Evolutionary conservation across 64 coral and sea anemone genomes (phyloP).

Genomic region (Exaiptasia diaphana): DNA sequence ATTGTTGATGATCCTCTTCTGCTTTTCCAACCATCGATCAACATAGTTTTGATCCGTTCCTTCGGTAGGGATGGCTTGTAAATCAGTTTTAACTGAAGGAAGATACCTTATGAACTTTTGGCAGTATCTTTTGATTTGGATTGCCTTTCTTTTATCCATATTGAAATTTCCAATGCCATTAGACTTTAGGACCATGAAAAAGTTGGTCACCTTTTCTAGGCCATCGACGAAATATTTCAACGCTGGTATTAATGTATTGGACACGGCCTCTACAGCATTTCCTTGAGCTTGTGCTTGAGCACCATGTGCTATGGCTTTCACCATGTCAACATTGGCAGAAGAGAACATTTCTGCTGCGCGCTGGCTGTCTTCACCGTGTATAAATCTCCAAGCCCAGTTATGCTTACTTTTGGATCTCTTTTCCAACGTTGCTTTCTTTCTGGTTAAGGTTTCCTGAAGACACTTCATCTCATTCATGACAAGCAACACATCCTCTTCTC

Average conservation of each 20-base stretch:
- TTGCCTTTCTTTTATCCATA: not conserved
- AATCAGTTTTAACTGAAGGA: conserved; percentile 26
- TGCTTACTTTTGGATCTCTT: not conserved
- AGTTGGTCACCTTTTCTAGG: conserved; percentile 7
- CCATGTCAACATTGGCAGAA: not conserved
- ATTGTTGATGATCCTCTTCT: not conserved
- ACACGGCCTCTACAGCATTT: not conserved
- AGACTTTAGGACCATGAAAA: conserved; percentile 39
- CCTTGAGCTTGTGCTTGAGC: not conserved
- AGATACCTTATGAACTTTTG: conserved; percentile 5
- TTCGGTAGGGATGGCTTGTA: conserved; percentile 11
- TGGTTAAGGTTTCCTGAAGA: not conserved
- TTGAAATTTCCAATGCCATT: conserved; percentile 40
- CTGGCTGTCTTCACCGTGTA: not conserved
- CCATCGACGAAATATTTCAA: conserved; percentile 18
- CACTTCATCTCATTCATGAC: conserved; percentile 7
- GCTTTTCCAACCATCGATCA: conserved; percentile 36
- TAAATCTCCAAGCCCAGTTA: not conserved
- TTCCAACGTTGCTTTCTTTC: not conserved
- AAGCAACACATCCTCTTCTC: not conserved
- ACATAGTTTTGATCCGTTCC: conserved; percentile 39
- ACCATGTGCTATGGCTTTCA: not conserved
- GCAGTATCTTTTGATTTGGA: conserved; percentile 28
- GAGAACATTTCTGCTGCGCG: not conserved
- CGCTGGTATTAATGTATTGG: conserved; percentile 8